Evolutionary conservation across 2,888 invertebrate species (phyloP).

Genomic region (Rotaria magnacalcarata): DNA sequence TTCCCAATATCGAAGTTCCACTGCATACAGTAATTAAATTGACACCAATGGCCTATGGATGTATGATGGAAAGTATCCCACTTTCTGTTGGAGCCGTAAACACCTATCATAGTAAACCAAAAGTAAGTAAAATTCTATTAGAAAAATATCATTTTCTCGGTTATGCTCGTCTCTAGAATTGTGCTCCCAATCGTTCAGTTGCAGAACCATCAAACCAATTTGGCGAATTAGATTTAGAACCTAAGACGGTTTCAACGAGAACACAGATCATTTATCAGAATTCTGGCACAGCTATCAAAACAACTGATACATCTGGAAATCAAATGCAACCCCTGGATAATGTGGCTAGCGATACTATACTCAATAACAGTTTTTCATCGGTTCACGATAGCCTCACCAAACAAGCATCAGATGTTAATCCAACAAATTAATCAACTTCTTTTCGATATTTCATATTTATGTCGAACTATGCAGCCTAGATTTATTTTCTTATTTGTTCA

Average conservation of each 20-base stretch:
- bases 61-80: constrained; percentile 78
- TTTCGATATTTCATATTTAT: too few species aligned
- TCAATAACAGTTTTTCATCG: background rate
- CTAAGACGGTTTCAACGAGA: background rate
- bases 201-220: constrained; percentile 33
- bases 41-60: constrained; percentile 81
- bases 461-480: too few species aligned
- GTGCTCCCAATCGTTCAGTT: constrained; percentile 31
- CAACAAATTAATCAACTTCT: too few species aligned
- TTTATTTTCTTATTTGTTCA: too few species aligned
- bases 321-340: background rate
- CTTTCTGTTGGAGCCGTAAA: constrained; percentile 83
- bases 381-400: background rate
- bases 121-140: background rate
- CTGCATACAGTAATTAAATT: constrained; percentile 81
- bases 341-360: background rate
- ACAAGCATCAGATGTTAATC: too few species aligned
- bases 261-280: background rate
- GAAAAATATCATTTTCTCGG: background rate
- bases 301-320: background rate
- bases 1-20: constrained; percentile 62
- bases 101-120: constrained; percentile 66
- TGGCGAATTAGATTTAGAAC: background rate
- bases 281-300: background rate
- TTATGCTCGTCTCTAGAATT: constrained; percentile 33